These are phyloP conservation scores for Taxidea taxus DNA, from an alignment of 2,113 vertebrate genomes.

Conservation along the genomic window DNA sequence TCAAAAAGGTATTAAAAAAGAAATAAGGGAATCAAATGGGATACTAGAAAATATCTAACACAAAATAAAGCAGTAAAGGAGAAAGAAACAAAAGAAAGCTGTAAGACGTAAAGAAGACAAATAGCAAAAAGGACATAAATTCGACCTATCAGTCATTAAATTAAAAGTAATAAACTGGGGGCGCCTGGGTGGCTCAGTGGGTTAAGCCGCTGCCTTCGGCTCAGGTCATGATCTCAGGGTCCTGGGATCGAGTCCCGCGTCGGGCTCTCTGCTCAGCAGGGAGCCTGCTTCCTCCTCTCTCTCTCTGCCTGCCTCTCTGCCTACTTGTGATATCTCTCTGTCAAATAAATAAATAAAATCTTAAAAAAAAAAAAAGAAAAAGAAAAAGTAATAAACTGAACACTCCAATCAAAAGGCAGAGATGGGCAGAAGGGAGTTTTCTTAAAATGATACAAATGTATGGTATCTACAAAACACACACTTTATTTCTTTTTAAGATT, in stretches of 20 bases:
- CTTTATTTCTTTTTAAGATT: background rate
- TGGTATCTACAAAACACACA: background rate
- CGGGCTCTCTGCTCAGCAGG: too few species aligned
- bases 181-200: too few species aligned
- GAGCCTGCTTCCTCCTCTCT: too few species aligned
- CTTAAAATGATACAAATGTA: background rate
- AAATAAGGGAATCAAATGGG: background rate
- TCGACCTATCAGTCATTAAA: too few species aligned
- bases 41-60: background rate
- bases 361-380: too few species aligned
- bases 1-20: background rate
- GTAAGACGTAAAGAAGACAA: background rate
- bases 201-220: too few species aligned
- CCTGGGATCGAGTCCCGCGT: too few species aligned
- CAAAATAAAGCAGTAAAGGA: background rate
- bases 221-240: too few species aligned
- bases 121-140: background rate
- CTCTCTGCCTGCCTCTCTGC: too few species aligned
- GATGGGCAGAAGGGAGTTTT: background rate
- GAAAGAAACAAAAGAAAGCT: background rate
- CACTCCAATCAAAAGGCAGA: background rate
- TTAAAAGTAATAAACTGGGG: too few species aligned
- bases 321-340: too few species aligned
- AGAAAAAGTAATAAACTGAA: background rate
- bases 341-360: too few species aligned